phyloP scores from a whole-genome alignment of 64 coral and sea anemone species.

The Actinia tenebrosa region DNA sequence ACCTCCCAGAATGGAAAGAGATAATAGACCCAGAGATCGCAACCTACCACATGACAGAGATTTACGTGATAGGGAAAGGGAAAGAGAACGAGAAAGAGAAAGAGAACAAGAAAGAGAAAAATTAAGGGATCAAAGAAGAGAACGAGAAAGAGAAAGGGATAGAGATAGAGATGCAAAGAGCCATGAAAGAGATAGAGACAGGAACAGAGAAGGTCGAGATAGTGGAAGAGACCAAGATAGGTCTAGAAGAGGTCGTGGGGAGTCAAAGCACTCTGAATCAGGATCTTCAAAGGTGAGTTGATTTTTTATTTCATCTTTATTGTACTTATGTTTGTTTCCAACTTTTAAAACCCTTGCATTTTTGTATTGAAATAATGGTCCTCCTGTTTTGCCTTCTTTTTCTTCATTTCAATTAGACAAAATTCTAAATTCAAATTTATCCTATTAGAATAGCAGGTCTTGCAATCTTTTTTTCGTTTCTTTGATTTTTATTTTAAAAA shows the following conservation, averaged over 20 bases:
- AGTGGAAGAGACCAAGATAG: constrained; percentile 48
- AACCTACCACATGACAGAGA: constrained; percentile 50
- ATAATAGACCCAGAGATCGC: constrained; percentile 40
- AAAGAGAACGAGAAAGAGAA: constrained; percentile 53
- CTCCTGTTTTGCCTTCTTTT: too few relatives aligned
- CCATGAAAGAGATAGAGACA: constrained; percentile 8
- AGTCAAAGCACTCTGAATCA: constrained; percentile 69
- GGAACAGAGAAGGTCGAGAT: constrained; percentile 18
- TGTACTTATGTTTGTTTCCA: not conserved
- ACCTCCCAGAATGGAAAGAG: constrained; percentile 15
- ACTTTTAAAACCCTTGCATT: too few relatives aligned
- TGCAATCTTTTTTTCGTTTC: too few relatives aligned
- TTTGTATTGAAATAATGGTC: too few relatives aligned
- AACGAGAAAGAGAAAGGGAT: constrained; percentile 20
- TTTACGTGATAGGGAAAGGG: constrained; percentile 40
- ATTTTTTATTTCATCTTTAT: not conserved
- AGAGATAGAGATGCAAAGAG: constrained; percentile 1
- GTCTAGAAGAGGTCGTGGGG: constrained; percentile 52
- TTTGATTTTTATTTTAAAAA: too few relatives aligned
- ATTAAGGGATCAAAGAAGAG: constrained; percentile 16
- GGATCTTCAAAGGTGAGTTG: constrained; percentile 60
- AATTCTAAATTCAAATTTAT: too few relatives aligned
- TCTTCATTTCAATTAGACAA: too few relatives aligned
- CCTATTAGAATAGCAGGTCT: too few relatives aligned
- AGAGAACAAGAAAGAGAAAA: constrained; percentile 45